Percentiles rank a stretch among this genome's conserved stretches.
phyloP scores from a whole-genome alignment of 1,140 invertebrate genomes.

The Papilio glaucus region DNA sequence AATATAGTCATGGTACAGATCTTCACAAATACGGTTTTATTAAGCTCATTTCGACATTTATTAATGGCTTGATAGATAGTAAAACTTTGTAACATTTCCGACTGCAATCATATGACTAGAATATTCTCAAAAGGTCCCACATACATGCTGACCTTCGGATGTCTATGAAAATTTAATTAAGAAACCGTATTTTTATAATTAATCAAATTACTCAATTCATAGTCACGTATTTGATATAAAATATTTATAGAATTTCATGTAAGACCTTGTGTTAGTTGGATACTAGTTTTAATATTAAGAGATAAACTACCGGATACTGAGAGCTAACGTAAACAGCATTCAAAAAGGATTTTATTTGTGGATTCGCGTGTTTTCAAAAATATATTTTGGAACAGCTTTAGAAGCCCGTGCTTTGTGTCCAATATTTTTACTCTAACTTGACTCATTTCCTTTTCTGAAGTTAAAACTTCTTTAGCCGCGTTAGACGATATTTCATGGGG shows the following conservation, averaged over 20 bases:
- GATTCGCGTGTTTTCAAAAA: neutral
- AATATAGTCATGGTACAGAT: slow-evolving; percentile 38
- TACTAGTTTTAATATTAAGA: neutral
- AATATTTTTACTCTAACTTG: too few relatives aligned
- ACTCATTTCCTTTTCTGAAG: too few relatives aligned
- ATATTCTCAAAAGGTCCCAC: slow-evolving; percentile 40
- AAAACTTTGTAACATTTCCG: slow-evolving; percentile 42
- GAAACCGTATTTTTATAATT: slow-evolving; percentile 37
- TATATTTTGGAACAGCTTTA: neutral
- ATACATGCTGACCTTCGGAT: slow-evolving; percentile 42
- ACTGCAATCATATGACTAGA: slow-evolving; percentile 38
- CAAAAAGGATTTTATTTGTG: neutral
- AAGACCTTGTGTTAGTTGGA: slow-evolving; percentile 23
- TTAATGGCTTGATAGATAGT: slow-evolving; percentile 51
- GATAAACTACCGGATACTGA: slow-evolving; percentile 20
- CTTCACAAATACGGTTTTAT: slow-evolving; percentile 30
- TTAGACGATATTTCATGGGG: too few relatives aligned
- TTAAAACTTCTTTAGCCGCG: too few relatives aligned
- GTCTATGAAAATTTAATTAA: slow-evolving; percentile 37
- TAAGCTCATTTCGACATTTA: slow-evolving; percentile 47
- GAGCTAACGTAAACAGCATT: neutral
- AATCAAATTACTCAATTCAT: slow-evolving; percentile 36
- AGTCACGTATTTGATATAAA: slow-evolving; percentile 29
- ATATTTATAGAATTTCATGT: neutral
- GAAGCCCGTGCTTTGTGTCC: too few relatives aligned